Evolutionary conservation across 2,888 invertebrate genomes (phyloP).

Genomic region (Caradrina clavipalpis): DNA sequence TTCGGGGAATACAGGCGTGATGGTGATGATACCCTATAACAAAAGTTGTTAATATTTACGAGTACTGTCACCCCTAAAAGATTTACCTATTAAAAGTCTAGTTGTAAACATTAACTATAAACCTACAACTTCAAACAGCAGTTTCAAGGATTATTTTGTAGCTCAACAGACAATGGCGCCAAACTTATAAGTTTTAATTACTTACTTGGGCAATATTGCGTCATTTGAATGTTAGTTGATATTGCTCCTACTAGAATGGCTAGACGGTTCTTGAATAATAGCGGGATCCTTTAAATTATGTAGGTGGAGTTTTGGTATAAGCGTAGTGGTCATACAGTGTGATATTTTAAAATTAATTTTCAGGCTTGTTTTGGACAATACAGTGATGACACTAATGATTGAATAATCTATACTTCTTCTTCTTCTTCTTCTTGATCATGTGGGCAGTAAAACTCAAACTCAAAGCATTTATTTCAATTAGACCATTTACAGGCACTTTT

Average conservation of each 20-base stretch:
- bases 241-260: constrained; percentile 27
- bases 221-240: constrained; percentile 39
- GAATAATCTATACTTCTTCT: no score
- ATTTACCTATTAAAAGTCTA: background rate
- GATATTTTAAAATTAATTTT: no score
- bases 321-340: background rate
- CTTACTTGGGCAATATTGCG: constrained; percentile 39
- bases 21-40: no score
- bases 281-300: constrained; percentile 30
- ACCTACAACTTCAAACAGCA: constrained; percentile 6
- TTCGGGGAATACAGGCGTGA: no score
- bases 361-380: no score
- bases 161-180: constrained; percentile 9
- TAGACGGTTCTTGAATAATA: constrained; percentile 30
- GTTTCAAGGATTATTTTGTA: constrained; percentile 27
- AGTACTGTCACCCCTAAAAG: no score
- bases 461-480: no score
- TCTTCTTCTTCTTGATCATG: no score
- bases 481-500: no score
- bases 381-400: no score
- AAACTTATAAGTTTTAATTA: constrained; percentile 49
- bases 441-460: no score
- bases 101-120: background rate
- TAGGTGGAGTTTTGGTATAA: constrained; percentile 18
- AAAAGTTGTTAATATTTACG: no score